Conservation (phyloP, 2,888 invertebrate genomes). For the Chironomus tentans region DNA sequence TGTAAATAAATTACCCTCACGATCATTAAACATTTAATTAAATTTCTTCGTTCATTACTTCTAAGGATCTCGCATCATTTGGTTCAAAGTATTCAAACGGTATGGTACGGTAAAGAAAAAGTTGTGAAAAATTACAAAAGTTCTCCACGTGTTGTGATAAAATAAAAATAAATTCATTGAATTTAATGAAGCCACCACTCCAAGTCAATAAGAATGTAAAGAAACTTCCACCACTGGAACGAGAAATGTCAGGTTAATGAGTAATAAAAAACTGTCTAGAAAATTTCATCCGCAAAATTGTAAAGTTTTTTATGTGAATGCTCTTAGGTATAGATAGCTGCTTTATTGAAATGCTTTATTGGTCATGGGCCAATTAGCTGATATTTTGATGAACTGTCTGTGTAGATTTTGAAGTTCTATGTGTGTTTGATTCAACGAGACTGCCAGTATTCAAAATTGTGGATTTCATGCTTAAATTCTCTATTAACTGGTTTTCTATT, state of each 20-base stretch:
- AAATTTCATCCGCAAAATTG: too few relatives aligned
- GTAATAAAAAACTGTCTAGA: too few relatives aligned
- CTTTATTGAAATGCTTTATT: too few relatives aligned
- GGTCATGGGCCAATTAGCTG: too few relatives aligned
- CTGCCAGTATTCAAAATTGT: too few relatives aligned
- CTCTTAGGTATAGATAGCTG: too few relatives aligned
- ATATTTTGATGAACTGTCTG: too few relatives aligned
- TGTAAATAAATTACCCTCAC: not conserved
- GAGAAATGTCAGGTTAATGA: not conserved
- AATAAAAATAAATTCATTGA: not conserved
- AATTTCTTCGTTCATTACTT: not conserved
- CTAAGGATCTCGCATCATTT: not conserved
- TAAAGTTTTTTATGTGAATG: too few relatives aligned
- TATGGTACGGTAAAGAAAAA: not conserved
- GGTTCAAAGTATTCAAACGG: not conserved
- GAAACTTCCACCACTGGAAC: constrained; percentile 15
- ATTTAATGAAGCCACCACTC: not conserved
- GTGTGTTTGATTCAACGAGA: too few relatives aligned
- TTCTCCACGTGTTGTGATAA: not conserved
- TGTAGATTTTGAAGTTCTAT: too few relatives aligned
- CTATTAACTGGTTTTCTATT: too few relatives aligned
- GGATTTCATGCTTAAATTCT: too few relatives aligned
- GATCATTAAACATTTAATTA: not conserved
- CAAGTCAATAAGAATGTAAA: constrained; percentile 16
- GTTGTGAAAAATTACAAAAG: not conserved